These are phyloP conservation scores for Helicoverpa armigera DNA, from an alignment of 1,140 invertebrate species.

Conservation along the genomic window DNA sequence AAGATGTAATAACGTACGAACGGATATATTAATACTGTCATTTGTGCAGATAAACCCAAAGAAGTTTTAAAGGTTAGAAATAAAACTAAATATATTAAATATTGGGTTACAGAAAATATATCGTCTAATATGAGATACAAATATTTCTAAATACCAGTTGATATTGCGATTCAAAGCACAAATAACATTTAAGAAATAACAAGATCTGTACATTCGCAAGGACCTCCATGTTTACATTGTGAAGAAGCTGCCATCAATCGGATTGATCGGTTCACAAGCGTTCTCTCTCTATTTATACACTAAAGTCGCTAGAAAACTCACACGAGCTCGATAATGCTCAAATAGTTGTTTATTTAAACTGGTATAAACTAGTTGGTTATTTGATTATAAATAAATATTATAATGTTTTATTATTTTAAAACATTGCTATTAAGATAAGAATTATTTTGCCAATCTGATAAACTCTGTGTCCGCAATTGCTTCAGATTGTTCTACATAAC, in stretches of 20 bases:
- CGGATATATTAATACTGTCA: constrained; percentile 1
- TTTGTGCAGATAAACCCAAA: background rate
- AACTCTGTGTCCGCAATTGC: constrained; percentile 1
- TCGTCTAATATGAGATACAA: no score
- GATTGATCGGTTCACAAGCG: background rate
- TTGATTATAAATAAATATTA: constrained; percentile 4
- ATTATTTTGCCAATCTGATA: background rate
- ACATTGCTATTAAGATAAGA: background rate
- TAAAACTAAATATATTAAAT: background rate
- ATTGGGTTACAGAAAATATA: no score
- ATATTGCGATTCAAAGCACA: no score
- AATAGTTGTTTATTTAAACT: background rate
- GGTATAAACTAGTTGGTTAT: background rate
- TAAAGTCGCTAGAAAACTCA: no score
- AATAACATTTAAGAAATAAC: background rate
- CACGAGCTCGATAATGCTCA: no score
- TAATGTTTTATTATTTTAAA: no score
- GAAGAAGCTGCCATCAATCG: background rate
- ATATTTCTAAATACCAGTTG: no score
- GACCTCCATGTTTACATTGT: background rate
- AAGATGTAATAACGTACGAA: constrained; percentile 1
- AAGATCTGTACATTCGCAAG: background rate
- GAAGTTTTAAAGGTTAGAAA: constrained; percentile 1
- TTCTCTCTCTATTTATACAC: no score
- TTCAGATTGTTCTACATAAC: background rate